These are phyloP conservation scores for Zaprionus ghesquierei DNA, from an alignment of 1,140 invertebrate genomes.

Conservation along the genomic window DNA sequence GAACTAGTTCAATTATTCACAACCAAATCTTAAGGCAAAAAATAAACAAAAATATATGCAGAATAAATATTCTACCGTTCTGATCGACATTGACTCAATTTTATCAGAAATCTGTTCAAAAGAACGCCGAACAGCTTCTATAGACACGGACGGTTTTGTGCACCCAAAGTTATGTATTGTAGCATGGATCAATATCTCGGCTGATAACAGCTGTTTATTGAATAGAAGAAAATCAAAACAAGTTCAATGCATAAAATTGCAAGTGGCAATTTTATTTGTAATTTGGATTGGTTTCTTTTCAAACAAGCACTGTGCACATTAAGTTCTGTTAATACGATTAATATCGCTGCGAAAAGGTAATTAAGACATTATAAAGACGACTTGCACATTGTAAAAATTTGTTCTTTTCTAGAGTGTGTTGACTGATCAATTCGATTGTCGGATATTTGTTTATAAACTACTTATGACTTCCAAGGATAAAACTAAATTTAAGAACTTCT, in stretches of 20 bases:
- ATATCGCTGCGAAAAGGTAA: background rate
- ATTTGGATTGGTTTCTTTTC: background rate
- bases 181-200: background rate
- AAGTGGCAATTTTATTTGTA: background rate
- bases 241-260: background rate
- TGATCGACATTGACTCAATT: background rate
- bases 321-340: background rate
- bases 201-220: background rate
- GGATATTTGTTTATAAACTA: background rate
- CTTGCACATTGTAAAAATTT: background rate
- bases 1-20: background rate
- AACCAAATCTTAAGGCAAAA: background rate
- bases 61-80: background rate
- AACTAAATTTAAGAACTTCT: slow-evolving; percentile 71
- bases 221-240: background rate
- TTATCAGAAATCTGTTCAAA: background rate
- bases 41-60: background rate
- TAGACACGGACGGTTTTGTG: background rate
- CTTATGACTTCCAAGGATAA: slow-evolving; percentile 76
- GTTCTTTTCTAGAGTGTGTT: background rate
- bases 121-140: background rate
- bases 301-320: background rate
- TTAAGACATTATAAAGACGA: background rate
- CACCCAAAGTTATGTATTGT: background rate
- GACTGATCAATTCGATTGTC: background rate